Percentiles rank a stretch among this genome's conserved stretches.
Evolutionary conservation across 1,140 invertebrate species (phyloP).

Genomic region (Conus betulinus): DNA sequence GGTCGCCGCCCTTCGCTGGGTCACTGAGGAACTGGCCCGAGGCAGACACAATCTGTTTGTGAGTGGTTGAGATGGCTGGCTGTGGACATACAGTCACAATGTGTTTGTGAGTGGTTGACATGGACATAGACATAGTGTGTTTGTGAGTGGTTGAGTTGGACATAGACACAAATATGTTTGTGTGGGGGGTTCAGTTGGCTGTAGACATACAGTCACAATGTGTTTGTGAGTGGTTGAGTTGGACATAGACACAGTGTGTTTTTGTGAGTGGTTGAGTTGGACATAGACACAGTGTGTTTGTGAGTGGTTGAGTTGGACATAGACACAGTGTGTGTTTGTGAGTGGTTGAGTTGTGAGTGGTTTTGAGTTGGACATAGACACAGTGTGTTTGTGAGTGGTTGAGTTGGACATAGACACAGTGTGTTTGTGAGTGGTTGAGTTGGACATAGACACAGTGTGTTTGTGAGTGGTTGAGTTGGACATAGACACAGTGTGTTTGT

Average conservation of each 20-base stretch:
- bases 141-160: constrained; percentile 63
- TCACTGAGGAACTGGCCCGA: constrained; percentile 71
- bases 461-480: constrained; percentile 62
- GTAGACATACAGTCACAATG: constrained; percentile 57
- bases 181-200: constrained; percentile 60
- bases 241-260: constrained; percentile 69
- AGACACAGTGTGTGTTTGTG: constrained; percentile 71
- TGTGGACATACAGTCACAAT: constrained; percentile 55
- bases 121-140: constrained; percentile 63
- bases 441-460: constrained; percentile 63
- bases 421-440: constrained; percentile 68
- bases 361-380: constrained; percentile 50
- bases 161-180: constrained; percentile 71
- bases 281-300: constrained; percentile 69
- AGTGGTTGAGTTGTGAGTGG: constrained; percentile 65
- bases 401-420: constrained; percentile 55
- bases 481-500: constrained; percentile 71
- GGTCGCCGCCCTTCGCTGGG: constrained; percentile 69
- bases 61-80: constrained; percentile 47
- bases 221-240: constrained; percentile 67
- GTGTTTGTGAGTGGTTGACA: constrained; percentile 67
- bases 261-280: constrained; percentile 64
- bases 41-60: constrained; percentile 72
- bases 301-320: constrained; percentile 54
- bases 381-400: constrained; percentile 68